Percentiles rank a stretch among this genome's conserved stretches.
phyloP scores from a whole-genome alignment of 2,888 invertebrate genomes.

The Lordiphosa andalusiaca region DNA sequence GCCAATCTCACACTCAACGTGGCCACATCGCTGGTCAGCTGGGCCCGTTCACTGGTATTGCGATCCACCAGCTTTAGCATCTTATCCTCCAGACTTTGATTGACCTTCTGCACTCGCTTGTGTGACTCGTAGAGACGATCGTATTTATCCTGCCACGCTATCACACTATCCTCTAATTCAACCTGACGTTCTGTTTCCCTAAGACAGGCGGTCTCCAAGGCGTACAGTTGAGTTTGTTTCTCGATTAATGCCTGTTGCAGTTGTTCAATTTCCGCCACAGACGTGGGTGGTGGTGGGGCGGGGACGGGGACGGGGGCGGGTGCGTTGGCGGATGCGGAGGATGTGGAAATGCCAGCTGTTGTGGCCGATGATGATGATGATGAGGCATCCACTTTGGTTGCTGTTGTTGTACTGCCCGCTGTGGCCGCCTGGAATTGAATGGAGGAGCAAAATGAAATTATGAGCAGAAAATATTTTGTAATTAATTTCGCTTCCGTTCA shows the following conservation, averaged over 20 bases:
- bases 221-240: constrained; percentile 90
- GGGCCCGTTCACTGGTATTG: constrained; percentile 93
- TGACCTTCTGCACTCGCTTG: constrained; percentile 95
- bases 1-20: constrained; percentile 90
- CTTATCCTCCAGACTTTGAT: constrained; percentile 97
- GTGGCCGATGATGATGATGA: constrained; percentile 19
- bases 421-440: constrained; percentile 55
- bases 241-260: constrained; percentile 90
- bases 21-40: constrained; percentile 92
- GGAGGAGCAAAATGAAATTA: constrained; percentile 37
- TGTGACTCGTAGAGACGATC: constrained; percentile 95
- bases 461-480: constrained; percentile 48
- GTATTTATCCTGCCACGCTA: constrained; percentile 96
- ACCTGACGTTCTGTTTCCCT: constrained; percentile 89
- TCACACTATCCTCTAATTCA: constrained; percentile 90
- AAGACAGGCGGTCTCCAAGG: constrained; percentile 92
- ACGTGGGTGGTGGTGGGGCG: constrained; percentile 11
- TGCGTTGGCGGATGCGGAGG: constrained; percentile 8
- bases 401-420: constrained; percentile 36
- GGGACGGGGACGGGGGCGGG: too few species aligned
- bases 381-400: not conserved
- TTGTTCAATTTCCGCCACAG: constrained; percentile 83
- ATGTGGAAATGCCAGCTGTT: constrained; percentile 4
- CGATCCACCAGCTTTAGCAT: constrained; percentile 94
- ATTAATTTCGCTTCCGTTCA: constrained; percentile 63